These are phyloP conservation scores for Argyrosomus regius DNA, from an alignment of 2,797 vertebrate species.

Conservation along the genomic window DNA sequence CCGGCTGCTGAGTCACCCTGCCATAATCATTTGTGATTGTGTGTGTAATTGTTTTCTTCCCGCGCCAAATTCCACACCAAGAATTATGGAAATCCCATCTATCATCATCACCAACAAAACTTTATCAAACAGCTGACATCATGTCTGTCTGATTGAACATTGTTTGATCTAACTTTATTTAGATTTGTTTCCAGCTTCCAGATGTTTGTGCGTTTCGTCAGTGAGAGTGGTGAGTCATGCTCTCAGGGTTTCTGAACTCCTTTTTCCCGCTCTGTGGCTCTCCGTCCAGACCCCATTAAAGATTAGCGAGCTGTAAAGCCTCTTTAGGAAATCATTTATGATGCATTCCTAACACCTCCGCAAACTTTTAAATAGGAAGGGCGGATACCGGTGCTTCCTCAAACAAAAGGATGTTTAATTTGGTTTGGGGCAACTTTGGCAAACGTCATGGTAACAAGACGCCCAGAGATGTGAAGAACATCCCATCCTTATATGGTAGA, in stretches of 20 bases:
- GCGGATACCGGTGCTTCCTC: constrained; percentile 22
- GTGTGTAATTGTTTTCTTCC: neutral
- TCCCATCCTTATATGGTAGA: constrained; percentile 21
- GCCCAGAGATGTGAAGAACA: constrained; percentile 6
- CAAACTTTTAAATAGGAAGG: constrained; percentile 4
- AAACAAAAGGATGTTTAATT: constrained; percentile 43
- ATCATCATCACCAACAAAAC: constrained; percentile 1
- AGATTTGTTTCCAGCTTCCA: constrained; percentile 33
- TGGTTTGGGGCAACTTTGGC: neutral
- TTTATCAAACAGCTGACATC: constrained; percentile 46
- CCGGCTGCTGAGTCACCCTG: constrained; percentile 9
- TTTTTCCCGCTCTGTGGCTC: constrained; percentile 9
- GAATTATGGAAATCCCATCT: neutral
- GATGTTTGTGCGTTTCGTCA: constrained; percentile 57
- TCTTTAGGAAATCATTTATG: constrained; percentile 4
- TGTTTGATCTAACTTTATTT: constrained; percentile 50
- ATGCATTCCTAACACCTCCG: neutral
- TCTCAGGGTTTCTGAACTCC: constrained; percentile 2
- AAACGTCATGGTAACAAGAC: neutral
- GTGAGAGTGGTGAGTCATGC: constrained; percentile 51
- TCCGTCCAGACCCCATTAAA: neutral
- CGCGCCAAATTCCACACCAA: neutral
- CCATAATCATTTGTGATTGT: constrained; percentile 7
- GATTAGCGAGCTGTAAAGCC: neutral
- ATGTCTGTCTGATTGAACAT: constrained; percentile 38